Base-by-base conservation (phyloP, 2,888 invertebrate genomes). In the Heliconius aoede region DNA sequence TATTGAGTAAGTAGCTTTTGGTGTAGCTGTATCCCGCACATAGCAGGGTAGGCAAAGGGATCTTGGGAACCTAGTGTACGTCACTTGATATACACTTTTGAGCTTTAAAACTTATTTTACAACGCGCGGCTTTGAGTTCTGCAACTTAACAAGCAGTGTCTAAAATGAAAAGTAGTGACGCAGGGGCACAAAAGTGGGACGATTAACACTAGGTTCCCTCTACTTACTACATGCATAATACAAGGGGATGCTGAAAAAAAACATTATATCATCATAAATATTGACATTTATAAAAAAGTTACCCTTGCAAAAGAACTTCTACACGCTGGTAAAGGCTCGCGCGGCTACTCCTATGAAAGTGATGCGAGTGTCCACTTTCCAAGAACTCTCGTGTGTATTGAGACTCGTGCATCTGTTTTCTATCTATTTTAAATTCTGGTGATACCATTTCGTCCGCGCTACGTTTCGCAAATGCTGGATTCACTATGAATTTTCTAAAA, bases 231-330 rank as follows among this genome's bases (percentile, higher is more conserved):
- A 21, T 21, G 21, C n/a, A 55, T 55, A n/a, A n/a, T n/a, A n/a
- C 55, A 55, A n/a, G 9, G 3, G 15, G 11, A 0, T 4, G 18
- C 18, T 1, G 40, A 40, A 51, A 51, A 51, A 51, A 51, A 51
- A 21, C 7, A 21, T 3, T 51, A n/a, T n/a, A n/a, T n/a, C n/a
- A n/a, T 21, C 21, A 21, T 21, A 51, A 5, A 51, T 21, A 36
- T 32, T 32, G 1, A 40, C 15, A 40, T 40, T 40, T 4, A 40
- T 18, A 46, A 46, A 18, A 46, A 46, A 7, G 46, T 46, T 88
- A 96, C 96, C 96, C 95, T 82, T 93, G 92, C 74, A 96, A 89
- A 88, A 96, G 92, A 82, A 94, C 92, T 88, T 96, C 96, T 80
- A 96, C 92, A 92, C 96, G 96, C 82, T 91, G 93, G 87, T 96